Evolutionary conservation across 2,113 vertebrate species (phyloP).

Genomic region (Neotragus pygmaeus): DNA sequence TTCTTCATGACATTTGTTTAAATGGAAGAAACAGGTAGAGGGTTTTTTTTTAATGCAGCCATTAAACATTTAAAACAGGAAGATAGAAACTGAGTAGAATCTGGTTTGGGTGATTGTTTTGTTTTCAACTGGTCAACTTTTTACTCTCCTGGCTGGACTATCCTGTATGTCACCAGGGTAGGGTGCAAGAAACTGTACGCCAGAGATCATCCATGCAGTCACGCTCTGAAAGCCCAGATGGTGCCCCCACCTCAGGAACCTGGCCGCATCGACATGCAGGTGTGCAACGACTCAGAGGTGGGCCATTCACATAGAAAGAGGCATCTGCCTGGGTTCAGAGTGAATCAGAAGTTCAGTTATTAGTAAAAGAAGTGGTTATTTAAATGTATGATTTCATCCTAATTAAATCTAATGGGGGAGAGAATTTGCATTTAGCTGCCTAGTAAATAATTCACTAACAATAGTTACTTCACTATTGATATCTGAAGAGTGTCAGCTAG

Average conservation of each 20-base stretch:
- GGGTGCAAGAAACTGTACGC: neutral
- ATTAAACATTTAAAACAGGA: neutral
- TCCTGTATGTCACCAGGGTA: neutral
- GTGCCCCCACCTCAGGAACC: neutral
- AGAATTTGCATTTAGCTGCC: slow-evolving; percentile 66
- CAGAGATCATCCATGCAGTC: neutral
- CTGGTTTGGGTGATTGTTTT: neutral
- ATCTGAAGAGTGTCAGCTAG: slow-evolving; percentile 21
- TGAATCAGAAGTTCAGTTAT: slow-evolving; percentile 55
- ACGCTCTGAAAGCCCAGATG: neutral
- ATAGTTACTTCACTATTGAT: slow-evolving; percentile 31
- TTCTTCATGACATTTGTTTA: neutral
- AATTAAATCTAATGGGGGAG: slow-evolving; percentile 64
- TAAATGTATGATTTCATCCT: slow-evolving; percentile 68
- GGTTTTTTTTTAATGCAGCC: neutral
- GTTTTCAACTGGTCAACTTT: neutral
- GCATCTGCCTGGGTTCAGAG: slow-evolving; percentile 10
- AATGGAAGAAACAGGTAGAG: neutral
- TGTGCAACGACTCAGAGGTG: slow-evolving; percentile 19
- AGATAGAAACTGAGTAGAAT: neutral
- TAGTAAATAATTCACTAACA: slow-evolving; percentile 36
- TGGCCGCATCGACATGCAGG: neutral
- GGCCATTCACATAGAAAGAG: neutral
- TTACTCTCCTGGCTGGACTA: neutral
- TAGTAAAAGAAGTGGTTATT: slow-evolving; percentile 58